Evolutionary conservation across 2,113 vertebrate genomes (phyloP).

Genomic region (Oncorhynchus clarkii): DNA sequence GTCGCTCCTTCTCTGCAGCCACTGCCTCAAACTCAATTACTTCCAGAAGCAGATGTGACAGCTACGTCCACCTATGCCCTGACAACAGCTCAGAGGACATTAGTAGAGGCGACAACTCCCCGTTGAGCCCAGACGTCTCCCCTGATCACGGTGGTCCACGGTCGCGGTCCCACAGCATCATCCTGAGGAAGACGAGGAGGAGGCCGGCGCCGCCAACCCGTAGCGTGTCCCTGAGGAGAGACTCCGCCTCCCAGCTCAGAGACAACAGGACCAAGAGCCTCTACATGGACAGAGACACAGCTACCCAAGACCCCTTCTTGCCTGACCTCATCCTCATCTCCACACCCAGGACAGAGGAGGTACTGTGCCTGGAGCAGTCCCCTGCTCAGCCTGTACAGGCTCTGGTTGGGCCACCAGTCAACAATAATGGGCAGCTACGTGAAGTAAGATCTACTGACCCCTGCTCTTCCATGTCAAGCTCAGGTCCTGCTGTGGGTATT

Average conservation of each 20-base stretch:
- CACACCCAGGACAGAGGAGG: constrained; percentile 20
- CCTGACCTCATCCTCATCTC: constrained; percentile 60
- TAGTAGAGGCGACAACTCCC: constrained; percentile 45
- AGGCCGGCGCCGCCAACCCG: constrained; percentile 82
- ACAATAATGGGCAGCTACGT: background rate
- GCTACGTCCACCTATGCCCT: constrained; percentile 75
- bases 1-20: constrained; percentile 70
- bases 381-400: constrained; percentile 3
- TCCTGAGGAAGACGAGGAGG: constrained; percentile 83
- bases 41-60: constrained; percentile 55
- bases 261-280: constrained; percentile 80
- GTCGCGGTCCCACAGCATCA: constrained; percentile 76
- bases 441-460: background rate
- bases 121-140: constrained; percentile 70
- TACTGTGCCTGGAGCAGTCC: background rate
- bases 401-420: background rate
- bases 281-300: constrained; percentile 29
- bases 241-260: constrained; percentile 49
- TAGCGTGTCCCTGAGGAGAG: constrained; percentile 77
- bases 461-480: background rate
- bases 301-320: constrained; percentile 23
- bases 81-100: constrained; percentile 81
- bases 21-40: constrained; percentile 61
- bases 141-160: constrained; percentile 66
- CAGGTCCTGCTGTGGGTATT: too few species aligned